Evolutionary conservation across 1,140 invertebrate species (phyloP), one percentile per base, ranked within the genome.

Genomic region (Zaprionus ghesquierei): DNA sequence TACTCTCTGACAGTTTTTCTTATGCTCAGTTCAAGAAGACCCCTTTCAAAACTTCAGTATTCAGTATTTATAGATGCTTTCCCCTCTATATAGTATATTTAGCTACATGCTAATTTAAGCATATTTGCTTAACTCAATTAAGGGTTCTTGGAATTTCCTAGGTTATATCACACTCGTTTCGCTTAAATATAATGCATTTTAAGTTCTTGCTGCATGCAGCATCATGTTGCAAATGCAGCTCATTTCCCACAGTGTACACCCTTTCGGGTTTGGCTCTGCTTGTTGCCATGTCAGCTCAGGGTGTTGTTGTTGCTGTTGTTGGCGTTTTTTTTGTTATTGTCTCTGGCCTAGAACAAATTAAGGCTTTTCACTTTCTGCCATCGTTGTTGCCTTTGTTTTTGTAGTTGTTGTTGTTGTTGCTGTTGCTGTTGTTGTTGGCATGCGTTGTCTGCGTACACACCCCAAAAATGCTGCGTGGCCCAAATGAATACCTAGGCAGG

Each of bases 401-500:
- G 54, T 64, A 58, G 61, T 64, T 65, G 56, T 61, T 55, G 56
- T 5, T 29, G 27, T 27, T 20, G 35, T 8, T 23, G 18, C 38
- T 63, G 54, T 63, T 63, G 15, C 38, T 60, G 63, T 35, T 51
- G 71, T 68, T 61, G 22, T 62, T 51, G 59, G 46, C 49, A 27
- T 25, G 23, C 33, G 50, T 54, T 63, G 61, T 63, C 61, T 63
- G 61, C 61, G 61, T 41, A 63, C 61, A 63, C 61, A 63, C 61
- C 61, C 61, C 61, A 70, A 70, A 63, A 75, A 75, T 75, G 66
- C 54, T 75, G 78, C 82, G 78, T 85, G 68, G 75, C 70, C 78
- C 46, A 86, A 81, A 77, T 89, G 79, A 89, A 89, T 86, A 82
- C 71, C 84, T 85, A 87, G 82, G n/a, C 35, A 41, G 35, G n/a